These are phyloP conservation scores for Hetaerina americana DNA, from an alignment of 1,140 invertebrate species.

Conservation along the genomic window DNA sequence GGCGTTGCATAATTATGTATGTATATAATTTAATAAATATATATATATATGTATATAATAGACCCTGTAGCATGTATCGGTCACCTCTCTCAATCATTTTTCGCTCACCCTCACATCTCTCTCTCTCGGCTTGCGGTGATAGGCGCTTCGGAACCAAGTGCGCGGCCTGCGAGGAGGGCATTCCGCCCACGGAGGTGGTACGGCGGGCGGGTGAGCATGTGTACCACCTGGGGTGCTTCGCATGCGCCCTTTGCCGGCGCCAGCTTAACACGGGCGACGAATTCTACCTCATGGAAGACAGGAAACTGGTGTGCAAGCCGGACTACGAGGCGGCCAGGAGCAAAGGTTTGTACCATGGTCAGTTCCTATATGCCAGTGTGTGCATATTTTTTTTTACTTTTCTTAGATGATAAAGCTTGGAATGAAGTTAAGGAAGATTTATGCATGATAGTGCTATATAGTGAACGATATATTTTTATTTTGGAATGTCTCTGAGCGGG, in stretches of 20 bases:
- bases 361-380: slow-evolving; percentile 28
- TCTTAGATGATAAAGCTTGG: background rate
- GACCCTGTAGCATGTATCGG: too few relatives aligned
- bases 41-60: too few relatives aligned
- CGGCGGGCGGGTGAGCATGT: slow-evolving; percentile 86
- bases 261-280: slow-evolving; percentile 95
- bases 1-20: too few relatives aligned
- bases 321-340: slow-evolving; percentile 92
- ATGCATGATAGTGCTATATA: background rate
- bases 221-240: slow-evolving; percentile 95
- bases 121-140: too few relatives aligned
- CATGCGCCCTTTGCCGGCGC: slow-evolving; percentile 86
- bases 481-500: too few relatives aligned
- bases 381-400: slow-evolving; percentile 18
- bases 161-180: slow-evolving; percentile 90
- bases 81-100: too few relatives aligned
- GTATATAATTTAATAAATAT: too few relatives aligned
- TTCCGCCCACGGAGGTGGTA: slow-evolving; percentile 92
- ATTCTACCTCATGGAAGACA: slow-evolving; percentile 93
- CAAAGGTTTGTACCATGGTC: slow-evolving; percentile 50
- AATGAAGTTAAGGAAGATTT: background rate
- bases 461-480: too few relatives aligned
- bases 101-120: too few relatives aligned
- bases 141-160: slow-evolving; percentile 96
- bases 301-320: slow-evolving; percentile 91